Evolutionary conservation across 2,888 invertebrate species (phyloP).

Genomic region (Lasioglossum vierecki): DNA sequence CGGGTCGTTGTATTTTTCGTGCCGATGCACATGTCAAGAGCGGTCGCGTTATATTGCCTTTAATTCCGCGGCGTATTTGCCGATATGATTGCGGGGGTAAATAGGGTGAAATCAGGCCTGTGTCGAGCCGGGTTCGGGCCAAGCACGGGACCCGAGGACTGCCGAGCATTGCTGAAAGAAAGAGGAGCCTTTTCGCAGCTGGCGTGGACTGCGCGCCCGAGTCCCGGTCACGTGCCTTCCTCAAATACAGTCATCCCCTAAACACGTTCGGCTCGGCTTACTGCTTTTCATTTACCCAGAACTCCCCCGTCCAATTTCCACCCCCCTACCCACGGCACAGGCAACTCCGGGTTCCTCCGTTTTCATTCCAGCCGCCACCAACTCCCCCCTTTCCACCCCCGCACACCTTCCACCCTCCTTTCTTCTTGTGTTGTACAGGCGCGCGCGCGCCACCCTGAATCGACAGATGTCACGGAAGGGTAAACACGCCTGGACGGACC

Average conservation of each 20-base stretch:
- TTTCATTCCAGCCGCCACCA: constrained; percentile 31
- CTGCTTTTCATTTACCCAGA: constrained; percentile 76
- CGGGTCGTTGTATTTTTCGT: constrained; percentile 58
- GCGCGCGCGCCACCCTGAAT: constrained; percentile 65
- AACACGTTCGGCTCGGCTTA: constrained; percentile 73
- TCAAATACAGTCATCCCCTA: constrained; percentile 73
- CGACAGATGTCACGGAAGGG: constrained; percentile 78
- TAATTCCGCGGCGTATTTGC: constrained; percentile 72
- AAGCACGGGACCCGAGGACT: not conserved
- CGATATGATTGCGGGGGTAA: constrained; percentile 72
- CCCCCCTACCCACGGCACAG: not conserved
- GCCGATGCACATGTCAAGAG: constrained; percentile 69
- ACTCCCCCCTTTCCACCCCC: not conserved
- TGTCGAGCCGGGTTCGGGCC: constrained; percentile 7
- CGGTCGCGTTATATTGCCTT: constrained; percentile 71
- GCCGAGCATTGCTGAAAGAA: constrained; percentile 10
- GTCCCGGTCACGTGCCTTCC: constrained; percentile 75
- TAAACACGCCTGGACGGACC: constrained; percentile 73
- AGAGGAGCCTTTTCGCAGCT: constrained; percentile 75
- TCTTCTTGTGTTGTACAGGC: constrained; percentile 59
- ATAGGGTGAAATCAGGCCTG: constrained; percentile 52
- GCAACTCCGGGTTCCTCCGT: constrained; percentile 28
- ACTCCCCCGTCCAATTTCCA: constrained; percentile 16
- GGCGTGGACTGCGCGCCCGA: constrained; percentile 54
- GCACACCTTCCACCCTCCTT: constrained; percentile 47